Conservation (phyloP, 1,140 invertebrate genomes). For the Sesamia nonagrioides region DNA sequence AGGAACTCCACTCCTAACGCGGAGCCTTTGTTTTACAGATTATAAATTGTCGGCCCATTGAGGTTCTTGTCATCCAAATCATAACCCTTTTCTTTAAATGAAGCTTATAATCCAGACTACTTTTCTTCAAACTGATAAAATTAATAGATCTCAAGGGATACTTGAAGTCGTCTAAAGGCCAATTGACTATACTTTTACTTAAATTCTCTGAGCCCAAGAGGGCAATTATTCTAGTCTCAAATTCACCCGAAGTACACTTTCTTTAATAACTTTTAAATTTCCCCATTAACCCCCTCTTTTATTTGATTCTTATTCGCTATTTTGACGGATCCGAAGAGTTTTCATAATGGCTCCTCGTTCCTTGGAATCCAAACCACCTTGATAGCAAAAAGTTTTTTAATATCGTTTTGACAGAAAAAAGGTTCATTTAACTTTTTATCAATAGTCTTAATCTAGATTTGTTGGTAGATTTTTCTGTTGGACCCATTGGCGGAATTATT, state of each 20-base stretch:
- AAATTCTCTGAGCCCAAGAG: constrained; percentile 14
- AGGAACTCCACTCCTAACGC: no score
- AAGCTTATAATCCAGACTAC: neutral
- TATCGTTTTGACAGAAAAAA: constrained; percentile 34
- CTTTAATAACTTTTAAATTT: constrained; percentile 47
- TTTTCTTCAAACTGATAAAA: neutral
- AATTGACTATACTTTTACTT: constrained; percentile 11
- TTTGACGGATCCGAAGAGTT: constrained; percentile 39
- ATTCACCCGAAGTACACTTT: constrained; percentile 30
- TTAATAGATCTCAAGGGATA: constrained; percentile 12
- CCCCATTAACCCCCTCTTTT: constrained; percentile 14
- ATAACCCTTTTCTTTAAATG: neutral
- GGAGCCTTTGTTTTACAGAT: neutral
- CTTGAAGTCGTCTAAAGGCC: neutral
- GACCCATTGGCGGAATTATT: neutral
- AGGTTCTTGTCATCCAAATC: no score
- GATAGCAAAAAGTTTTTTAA: constrained; percentile 34
- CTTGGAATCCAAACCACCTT: constrained; percentile 36
- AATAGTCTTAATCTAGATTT: constrained; percentile 19
- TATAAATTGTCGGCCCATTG: no score
- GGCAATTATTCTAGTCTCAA: constrained; percentile 44
- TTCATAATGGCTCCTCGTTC: constrained; percentile 3
- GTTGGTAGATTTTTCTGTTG: constrained; percentile 35
- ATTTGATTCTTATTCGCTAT: constrained; percentile 40
- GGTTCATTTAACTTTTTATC: constrained; percentile 36